Percentiles rank a stretch among this genome's conserved stretches.
phyloP scores from a whole-genome alignment of 2,113 vertebrate genomes.

The Macquaria australasica region DNA sequence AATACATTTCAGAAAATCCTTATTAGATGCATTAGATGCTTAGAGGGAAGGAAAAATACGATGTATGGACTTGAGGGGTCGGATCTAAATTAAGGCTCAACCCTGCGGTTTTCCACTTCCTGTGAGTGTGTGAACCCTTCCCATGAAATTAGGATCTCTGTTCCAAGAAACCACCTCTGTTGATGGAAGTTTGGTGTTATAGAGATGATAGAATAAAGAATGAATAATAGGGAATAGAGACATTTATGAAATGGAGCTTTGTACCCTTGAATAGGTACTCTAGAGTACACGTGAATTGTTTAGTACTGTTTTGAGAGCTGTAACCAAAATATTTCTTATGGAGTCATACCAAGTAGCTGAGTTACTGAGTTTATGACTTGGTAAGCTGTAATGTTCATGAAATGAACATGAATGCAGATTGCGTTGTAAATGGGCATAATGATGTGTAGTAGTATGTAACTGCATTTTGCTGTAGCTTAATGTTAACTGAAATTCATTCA shows the following conservation, averaged over 20 bases:
- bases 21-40: constrained; percentile 2
- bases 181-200: not conserved
- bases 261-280: not conserved
- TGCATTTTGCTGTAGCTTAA: not conserved
- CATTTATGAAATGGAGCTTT: not conserved
- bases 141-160: constrained; percentile 3
- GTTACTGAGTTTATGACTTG: not conserved
- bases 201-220: not conserved
- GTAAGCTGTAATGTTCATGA: constrained; percentile 23
- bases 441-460: not conserved
- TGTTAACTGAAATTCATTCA: not conserved
- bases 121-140: not conserved
- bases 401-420: constrained; percentile 20
- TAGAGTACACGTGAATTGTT: not conserved
- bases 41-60: not conserved
- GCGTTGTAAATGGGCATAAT: not conserved
- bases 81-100: not conserved
- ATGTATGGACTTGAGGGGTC: not conserved
- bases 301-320: not conserved
- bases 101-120: constrained; percentile 20
- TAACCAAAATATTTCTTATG: not conserved
- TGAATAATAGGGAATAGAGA: not conserved
- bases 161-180: not conserved
- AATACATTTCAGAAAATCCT: not conserved
- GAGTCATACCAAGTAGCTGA: not conserved